phyloP scores from a whole-genome alignment of 92 coral and sea anemone species.

The Galaxea fascicularis region DNA sequence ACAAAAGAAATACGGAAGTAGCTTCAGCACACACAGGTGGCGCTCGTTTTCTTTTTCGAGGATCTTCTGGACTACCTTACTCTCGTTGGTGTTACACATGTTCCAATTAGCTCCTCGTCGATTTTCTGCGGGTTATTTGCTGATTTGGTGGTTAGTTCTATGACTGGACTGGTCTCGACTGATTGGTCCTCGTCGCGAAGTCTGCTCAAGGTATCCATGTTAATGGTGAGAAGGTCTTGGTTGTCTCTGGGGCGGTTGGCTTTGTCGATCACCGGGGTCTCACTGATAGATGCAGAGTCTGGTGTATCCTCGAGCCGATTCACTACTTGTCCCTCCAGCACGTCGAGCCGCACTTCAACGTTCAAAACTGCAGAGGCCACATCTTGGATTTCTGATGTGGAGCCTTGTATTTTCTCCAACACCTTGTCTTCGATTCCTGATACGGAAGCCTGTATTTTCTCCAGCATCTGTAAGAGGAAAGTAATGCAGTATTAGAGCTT shows the following conservation, averaged over 20 bases:
- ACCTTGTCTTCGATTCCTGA: constrained; percentile 5
- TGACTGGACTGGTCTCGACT: background rate
- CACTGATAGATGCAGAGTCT: background rate
- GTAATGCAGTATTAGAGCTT: too few relatives aligned
- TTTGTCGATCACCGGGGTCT: background rate
- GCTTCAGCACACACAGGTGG: background rate
- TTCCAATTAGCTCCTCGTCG: background rate
- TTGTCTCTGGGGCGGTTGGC: background rate
- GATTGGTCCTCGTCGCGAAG: background rate
- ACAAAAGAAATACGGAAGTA: background rate
- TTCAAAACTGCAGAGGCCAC: background rate
- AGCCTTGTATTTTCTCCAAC: background rate
- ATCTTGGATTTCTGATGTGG: background rate
- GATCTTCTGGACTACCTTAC: background rate
- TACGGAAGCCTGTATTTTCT: constrained; percentile 4
- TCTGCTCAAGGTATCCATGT: background rate
- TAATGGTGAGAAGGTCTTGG: background rate
- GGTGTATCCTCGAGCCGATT: background rate
- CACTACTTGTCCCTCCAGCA: background rate
- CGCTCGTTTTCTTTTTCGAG: background rate
- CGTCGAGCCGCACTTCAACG: background rate
- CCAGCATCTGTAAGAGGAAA: constrained; percentile 21
- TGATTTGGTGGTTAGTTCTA: background rate
- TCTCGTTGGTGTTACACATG: background rate
- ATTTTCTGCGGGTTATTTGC: background rate